Evolutionary conservation across 2,113 vertebrate genomes (phyloP).

Genomic region (Laterallus jamaicensis): DNA sequence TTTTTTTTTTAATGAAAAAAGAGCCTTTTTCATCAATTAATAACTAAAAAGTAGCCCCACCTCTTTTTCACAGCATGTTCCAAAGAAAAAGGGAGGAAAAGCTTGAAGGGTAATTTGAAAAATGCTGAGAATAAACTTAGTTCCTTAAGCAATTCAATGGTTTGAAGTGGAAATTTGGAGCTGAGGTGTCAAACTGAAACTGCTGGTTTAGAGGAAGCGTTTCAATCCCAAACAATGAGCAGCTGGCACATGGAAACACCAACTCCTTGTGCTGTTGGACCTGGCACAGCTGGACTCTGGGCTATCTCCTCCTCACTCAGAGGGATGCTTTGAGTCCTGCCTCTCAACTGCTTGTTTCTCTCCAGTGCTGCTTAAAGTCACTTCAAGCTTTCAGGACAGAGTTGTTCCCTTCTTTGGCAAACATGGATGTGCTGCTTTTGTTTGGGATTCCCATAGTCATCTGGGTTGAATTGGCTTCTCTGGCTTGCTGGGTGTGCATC

Average conservation of each 20-base stretch:
- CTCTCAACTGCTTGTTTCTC: not conserved
- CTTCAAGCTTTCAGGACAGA: not conserved
- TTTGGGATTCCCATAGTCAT: conserved; percentile 3
- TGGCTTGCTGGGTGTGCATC: not conserved
- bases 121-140: not conserved
- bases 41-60: not conserved
- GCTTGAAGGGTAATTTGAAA: not conserved
- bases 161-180: conserved; percentile 32
- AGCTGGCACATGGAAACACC: not conserved
- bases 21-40: not conserved
- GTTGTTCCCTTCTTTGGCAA: conserved; percentile 6
- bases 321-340: not conserved
- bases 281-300: conserved; percentile 17
- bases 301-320: not conserved
- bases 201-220: not conserved
- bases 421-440: not conserved
- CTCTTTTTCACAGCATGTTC: not conserved
- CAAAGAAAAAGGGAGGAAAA: not conserved
- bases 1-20: not conserved
- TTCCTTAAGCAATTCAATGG: not conserved
- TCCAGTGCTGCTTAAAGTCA: not conserved
- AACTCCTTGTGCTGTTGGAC: not conserved
- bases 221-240: not conserved
- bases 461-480: conserved; percentile 2
- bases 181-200: not conserved